Percentiles rank a stretch among this genome's conserved stretches.
Evolutionary conservation across 2,113 vertebrate genomes (phyloP).

Genomic region (Fulmarus glacialis): DNA sequence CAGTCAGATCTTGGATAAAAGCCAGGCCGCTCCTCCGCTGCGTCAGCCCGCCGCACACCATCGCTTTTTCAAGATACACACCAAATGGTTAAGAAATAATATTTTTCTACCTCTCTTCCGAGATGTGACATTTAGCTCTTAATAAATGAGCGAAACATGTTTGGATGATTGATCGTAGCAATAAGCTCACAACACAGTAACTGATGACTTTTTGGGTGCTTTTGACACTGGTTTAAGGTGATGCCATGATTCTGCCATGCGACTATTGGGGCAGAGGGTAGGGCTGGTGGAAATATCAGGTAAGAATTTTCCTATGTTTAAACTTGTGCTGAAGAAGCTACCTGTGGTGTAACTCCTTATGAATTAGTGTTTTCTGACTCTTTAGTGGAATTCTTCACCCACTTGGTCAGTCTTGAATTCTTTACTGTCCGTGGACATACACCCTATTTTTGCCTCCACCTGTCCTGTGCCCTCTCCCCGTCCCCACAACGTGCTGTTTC

Average conservation of each 20-base stretch:
- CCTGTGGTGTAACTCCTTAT: conserved; percentile 88
- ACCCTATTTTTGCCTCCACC: conserved; percentile 63
- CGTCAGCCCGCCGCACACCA: background rate
- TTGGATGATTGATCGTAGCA: background rate
- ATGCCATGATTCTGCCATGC: background rate
- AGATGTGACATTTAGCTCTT: background rate
- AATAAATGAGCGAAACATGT: background rate
- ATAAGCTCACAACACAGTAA: background rate
- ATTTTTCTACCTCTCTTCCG: background rate
- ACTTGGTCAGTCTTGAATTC: conserved; percentile 65
- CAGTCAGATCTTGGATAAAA: background rate
- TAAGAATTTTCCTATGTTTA: conserved; percentile 10
- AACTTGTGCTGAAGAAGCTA: conserved; percentile 64
- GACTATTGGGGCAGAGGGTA: background rate
- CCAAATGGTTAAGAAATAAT: background rate
- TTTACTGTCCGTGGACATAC: conserved; percentile 70
- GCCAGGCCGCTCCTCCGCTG: background rate
- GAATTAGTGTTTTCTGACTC: conserved; percentile 67
- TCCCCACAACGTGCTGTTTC: conserved; percentile 59
- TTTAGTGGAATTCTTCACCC: conserved; percentile 64
- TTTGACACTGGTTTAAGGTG: background rate
- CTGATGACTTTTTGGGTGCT: background rate
- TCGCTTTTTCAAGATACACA: background rate
- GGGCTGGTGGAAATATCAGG: conserved; percentile 41
- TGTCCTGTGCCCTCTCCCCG: conserved; percentile 32